Conservation (phyloP, 53 echinoderm and acorn worm species). For the Mesocentrotus franciscanus region DNA sequence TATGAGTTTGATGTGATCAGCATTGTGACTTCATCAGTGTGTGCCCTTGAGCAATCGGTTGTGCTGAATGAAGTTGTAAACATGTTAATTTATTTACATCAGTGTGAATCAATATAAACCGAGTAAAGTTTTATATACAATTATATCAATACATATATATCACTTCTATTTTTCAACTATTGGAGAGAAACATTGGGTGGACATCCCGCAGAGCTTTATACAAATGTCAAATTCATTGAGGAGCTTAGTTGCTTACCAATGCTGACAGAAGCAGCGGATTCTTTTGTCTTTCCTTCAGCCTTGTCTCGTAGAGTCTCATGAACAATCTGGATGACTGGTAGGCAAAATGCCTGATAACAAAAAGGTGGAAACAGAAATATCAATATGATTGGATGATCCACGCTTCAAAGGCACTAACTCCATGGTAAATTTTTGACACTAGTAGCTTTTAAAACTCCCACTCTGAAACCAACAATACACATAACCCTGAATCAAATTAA, state of each 20-base stretch:
- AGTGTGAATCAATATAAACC: too few species aligned
- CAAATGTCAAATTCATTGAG: neutral
- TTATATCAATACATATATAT: too few species aligned
- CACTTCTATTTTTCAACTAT: too few species aligned
- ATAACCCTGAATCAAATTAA: too few species aligned
- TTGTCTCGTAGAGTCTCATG: slow-evolving; percentile 86
- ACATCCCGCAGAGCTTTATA: too few species aligned
- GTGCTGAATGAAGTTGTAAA: too few species aligned
- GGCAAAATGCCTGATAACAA: slow-evolving; percentile 87
- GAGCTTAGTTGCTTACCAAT: neutral
- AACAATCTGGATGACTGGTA: slow-evolving; percentile 96
- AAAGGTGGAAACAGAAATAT: neutral
- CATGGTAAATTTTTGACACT: neutral
- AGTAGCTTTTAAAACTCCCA: neutral
- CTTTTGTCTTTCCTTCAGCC: slow-evolving; percentile 73
- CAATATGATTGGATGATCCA: neutral
- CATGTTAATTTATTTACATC: too few species aligned
- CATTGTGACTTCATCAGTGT: too few species aligned
- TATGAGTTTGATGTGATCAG: too few species aligned
- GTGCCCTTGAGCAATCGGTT: too few species aligned
- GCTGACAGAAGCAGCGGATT: slow-evolving; percentile 26
- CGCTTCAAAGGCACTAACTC: neutral
- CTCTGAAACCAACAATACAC: neutral
- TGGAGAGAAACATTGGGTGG: too few species aligned
- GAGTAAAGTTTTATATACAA: too few species aligned